Conservation (phyloP, 2,797 vertebrate species). For the Enteromius unitaeniatus region DNA sequence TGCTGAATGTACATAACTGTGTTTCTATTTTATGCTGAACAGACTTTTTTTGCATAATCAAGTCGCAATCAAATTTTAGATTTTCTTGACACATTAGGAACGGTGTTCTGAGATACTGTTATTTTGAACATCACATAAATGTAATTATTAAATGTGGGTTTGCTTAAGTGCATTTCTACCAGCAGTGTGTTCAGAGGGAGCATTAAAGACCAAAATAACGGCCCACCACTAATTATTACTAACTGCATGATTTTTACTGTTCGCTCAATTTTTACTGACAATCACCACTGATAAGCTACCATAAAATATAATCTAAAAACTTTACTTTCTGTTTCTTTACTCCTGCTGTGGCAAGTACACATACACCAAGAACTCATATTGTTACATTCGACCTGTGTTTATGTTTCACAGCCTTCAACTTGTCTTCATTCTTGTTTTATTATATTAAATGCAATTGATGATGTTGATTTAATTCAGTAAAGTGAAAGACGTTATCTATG, state of each 20-base stretch:
- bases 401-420: background rate
- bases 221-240: no score
- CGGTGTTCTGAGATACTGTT: background rate
- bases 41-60: background rate
- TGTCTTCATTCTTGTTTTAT: background rate
- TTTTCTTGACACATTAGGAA: background rate
- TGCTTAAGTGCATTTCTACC: background rate
- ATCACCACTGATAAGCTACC: no score
- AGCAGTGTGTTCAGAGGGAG: conserved; percentile 2
- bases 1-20: background rate
- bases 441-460: background rate
- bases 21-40: background rate
- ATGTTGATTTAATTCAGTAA: background rate
- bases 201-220: no score
- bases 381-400: background rate
- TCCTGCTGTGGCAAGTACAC: background rate
- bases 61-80: background rate
- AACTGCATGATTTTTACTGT: no score
- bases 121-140: conserved; percentile 8
- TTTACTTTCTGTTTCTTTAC: background rate
- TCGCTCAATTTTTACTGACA: no score
- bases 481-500: background rate
- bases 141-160: background rate
- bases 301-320: no score
- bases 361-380: background rate